Conservation (phyloP, 1,140 invertebrate genomes). For the Argopecten irradians region DNA sequence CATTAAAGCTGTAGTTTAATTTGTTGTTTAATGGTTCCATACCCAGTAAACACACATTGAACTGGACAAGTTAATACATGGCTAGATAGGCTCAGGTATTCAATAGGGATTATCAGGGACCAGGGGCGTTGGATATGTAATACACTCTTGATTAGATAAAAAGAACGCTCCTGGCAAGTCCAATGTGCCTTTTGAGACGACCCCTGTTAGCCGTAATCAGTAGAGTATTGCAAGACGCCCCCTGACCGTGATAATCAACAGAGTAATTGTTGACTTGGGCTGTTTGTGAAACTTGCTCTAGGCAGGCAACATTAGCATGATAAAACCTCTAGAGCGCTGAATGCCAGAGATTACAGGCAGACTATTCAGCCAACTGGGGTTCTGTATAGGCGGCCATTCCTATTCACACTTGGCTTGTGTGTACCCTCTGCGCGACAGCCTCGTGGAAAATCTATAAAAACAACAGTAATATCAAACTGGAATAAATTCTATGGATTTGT, state of each 20-base stretch:
- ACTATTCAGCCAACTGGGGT: conserved; percentile 29
- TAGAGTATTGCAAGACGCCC: conserved; percentile 20
- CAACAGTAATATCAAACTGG: not conserved
- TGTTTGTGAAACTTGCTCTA: conserved; percentile 39
- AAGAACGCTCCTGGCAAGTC: not conserved
- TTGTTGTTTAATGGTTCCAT: not conserved
- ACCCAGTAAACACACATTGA: not conserved
- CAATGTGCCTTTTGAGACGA: conserved; percentile 29
- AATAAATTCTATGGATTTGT: not conserved
- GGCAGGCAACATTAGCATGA: conserved; percentile 47
- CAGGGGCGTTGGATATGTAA: conserved; percentile 8
- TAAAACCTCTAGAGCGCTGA: conserved; percentile 43
- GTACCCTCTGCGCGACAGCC: not conserved
- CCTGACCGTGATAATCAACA: conserved; percentile 21
- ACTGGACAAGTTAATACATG: not conserved
- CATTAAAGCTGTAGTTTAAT: not conserved
- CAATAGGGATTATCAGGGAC: not conserved
- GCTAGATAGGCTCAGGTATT: not conserved
- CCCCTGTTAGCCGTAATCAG: conserved; percentile 24
- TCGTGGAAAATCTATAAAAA: not conserved
- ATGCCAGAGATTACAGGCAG: conserved; percentile 42
- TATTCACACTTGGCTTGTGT: not conserved
- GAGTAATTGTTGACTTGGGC: conserved; percentile 14
- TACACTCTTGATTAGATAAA: not conserved
- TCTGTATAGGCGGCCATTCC: not conserved